phyloP scores from a whole-genome alignment of 2,888 invertebrate genomes.

The Pocota personata region DNA sequence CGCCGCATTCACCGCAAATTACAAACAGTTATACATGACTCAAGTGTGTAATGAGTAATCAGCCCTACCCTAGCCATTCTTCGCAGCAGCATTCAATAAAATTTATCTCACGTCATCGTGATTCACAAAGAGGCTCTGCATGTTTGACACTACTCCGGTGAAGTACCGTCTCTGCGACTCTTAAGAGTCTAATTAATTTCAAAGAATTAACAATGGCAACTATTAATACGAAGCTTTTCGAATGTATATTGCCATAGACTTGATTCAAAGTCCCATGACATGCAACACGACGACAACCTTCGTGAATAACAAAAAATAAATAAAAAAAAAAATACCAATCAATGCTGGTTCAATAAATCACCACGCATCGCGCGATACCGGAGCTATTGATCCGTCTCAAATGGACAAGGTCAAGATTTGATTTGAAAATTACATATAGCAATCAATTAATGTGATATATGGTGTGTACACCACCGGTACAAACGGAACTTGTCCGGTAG shows the following conservation, averaged over 20 bases:
- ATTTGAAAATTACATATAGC: constrained; percentile 1
- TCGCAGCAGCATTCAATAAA: constrained; percentile 19
- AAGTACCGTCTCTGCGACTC: constrained; percentile 12
- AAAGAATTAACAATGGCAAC: constrained; percentile 27
- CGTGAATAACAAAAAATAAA: constrained; percentile 25
- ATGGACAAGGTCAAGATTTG: constrained; percentile 53
- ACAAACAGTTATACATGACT: constrained; percentile 36
- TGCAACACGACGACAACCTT: constrained; percentile 38
- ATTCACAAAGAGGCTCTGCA: constrained; percentile 31
- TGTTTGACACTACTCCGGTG: constrained; percentile 7
- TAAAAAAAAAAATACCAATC: constrained; percentile 47
- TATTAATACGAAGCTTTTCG: constrained; percentile 27
- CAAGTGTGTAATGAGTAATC: constrained; percentile 52
- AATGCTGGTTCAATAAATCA: constrained; percentile 60
- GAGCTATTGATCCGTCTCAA: constrained; percentile 51
- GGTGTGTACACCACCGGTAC: background rate
- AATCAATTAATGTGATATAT: background rate
- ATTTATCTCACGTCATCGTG: constrained; percentile 39
- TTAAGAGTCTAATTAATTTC: constrained; percentile 55
- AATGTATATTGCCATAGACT: background rate
- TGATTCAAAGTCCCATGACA: constrained; percentile 20
- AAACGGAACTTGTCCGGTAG: constrained; percentile 40
- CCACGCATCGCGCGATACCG: constrained; percentile 38
- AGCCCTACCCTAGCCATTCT: constrained; percentile 43
- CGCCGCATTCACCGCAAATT: constrained; percentile 61